Evolutionary conservation across 2,888 invertebrate genomes (phyloP), one percentile per base, ranked within the genome.

Genomic region (Epirrhoe alternata): DNA sequence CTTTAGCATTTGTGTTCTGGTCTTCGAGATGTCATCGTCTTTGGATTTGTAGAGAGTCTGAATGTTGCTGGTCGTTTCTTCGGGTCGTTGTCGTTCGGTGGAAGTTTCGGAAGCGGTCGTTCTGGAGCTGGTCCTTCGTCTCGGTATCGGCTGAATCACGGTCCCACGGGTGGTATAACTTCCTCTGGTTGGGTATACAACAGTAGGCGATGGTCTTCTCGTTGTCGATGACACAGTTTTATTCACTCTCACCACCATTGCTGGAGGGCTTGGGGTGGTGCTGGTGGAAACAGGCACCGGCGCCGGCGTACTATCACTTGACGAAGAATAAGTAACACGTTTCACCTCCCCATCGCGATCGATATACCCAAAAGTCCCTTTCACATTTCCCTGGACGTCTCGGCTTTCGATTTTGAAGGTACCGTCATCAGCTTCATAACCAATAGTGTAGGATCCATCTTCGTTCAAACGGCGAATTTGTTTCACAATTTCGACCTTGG

Each of bases 371-470:
- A 97, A 97, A 59, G 97, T 97, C 49, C 97, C 97, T 85, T 97
- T 97, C 71, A 97, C 96, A 84, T 97, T 96, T 7, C 97, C 97
- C 69, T 95, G 90, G 55, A 96, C 96, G 85, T 97, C 97, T 70
- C 97, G 93, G 78, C 96, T 97, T 88, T 97, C 97, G 65, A 97
- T 97, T 92, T 97, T 97, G 86, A 97, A 97, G 0, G 97, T 96
- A 4, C 97, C 97, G 84, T 97, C 97, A 56, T 96, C 97, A 2
- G 97, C 97, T 89, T 97, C 97, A 80, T 97, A 97, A 0, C 97
- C 97, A 70, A 96, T 96, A 0, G 97, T 97, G 80, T 97, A 97
- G 0, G 97, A 97, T 33, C 97, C 97, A 82, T 97, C 97, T 59
- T 96, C 96, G 83, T 97, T 97, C 2, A 97, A 93, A 81, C 96